These are phyloP conservation scores for Zootoca vivipara DNA, from an alignment of 2,113 vertebrate species.

Conservation along the genomic window DNA sequence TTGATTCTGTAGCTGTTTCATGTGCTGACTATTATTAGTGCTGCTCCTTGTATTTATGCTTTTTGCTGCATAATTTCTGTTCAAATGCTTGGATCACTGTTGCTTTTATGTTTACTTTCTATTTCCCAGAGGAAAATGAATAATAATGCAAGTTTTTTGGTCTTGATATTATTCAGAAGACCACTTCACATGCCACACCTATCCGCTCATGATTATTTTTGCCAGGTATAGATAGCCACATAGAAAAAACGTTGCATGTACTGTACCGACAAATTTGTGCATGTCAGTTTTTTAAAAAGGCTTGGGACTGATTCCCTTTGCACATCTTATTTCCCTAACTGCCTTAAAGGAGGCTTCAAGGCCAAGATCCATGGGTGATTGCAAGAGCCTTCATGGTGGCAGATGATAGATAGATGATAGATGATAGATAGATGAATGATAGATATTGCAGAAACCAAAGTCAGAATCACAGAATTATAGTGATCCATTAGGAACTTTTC, in stretches of 20 bases:
- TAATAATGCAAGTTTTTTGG: neutral
- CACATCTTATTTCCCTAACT: neutral
- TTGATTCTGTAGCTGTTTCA: too few species aligned
- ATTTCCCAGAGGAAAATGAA: too few species aligned
- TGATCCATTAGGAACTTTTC: too few species aligned
- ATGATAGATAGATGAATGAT: neutral
- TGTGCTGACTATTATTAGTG: too few species aligned
- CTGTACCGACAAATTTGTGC: neutral
- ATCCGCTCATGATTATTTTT: neutral
- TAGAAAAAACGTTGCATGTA: neutral
- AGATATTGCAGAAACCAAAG: neutral
- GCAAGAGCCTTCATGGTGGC: neutral
- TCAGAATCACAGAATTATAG: neutral
- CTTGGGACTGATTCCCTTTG: neutral
- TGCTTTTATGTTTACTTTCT: too few species aligned
- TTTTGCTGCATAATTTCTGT: too few species aligned
- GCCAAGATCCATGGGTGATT: too few species aligned
- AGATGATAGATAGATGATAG: neutral
- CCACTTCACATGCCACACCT: neutral
- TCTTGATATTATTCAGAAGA: neutral
- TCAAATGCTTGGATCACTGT: too few species aligned
- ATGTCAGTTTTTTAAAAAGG: neutral
- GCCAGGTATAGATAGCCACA: neutral
- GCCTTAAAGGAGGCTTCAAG: neutral
- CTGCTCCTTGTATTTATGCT: too few species aligned